Conservation (phyloP, 2,797 vertebrate species). For the Urosaurus nigricauda region DNA sequence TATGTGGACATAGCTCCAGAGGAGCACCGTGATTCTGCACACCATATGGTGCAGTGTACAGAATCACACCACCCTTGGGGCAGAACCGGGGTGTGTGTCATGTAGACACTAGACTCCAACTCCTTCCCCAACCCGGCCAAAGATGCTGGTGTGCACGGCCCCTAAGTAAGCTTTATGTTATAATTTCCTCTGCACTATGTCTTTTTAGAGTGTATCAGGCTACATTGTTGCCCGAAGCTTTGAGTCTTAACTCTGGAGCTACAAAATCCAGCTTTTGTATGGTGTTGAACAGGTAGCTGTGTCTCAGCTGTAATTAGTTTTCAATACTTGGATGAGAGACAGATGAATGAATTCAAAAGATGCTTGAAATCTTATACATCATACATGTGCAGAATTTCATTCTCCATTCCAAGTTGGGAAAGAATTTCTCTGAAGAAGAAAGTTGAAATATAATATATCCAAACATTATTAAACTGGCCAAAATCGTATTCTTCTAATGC, state of each 20-base stretch:
- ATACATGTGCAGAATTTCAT: background rate
- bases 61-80: too few relatives aligned
- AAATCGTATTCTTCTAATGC: background rate
- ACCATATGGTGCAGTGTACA: too few relatives aligned
- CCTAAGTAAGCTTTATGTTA: background rate
- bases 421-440: background rate
- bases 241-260: background rate
- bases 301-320: background rate
- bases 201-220: background rate
- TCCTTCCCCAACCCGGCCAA: too few relatives aligned
- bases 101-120: too few relatives aligned
- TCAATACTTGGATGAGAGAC: background rate
- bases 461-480: background rate
- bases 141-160: too few relatives aligned
- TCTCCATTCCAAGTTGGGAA: background rate
- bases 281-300: background rate
- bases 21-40: too few relatives aligned
- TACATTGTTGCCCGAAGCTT: background rate
- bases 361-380: background rate
- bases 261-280: background rate
- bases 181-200: too few relatives aligned
- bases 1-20: too few relatives aligned
- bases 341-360: background rate
- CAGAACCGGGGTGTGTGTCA: too few relatives aligned
- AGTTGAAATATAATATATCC: background rate